Percentiles rank a stretch among this genome's conserved stretches.
Evolutionary conservation across 1,140 invertebrate genomes (phyloP).

Genomic region (Zaprionus ghesquierei): DNA sequence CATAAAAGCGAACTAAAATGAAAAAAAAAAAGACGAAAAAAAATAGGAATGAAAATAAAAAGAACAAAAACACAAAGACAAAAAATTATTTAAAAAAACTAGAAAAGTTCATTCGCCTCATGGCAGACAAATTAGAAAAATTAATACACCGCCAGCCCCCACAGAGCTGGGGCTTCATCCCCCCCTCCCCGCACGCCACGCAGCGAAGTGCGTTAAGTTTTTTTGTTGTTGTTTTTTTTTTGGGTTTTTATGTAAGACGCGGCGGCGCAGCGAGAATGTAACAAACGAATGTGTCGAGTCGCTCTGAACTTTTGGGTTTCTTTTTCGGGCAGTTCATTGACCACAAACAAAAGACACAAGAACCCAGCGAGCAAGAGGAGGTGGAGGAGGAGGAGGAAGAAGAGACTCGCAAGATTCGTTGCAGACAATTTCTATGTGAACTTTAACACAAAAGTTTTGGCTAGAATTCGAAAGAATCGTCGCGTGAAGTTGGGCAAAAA

Average conservation of each 20-base stretch:
- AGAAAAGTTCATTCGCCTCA: slow-evolving; percentile 75
- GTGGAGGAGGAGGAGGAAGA: background rate
- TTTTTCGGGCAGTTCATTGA: slow-evolving; percentile 75
- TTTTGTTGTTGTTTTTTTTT: slow-evolving; percentile 37
- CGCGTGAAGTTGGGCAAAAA: background rate
- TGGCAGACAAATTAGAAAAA: slow-evolving; percentile 78
- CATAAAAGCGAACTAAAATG: slow-evolving; percentile 67
- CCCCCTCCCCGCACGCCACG: slow-evolving; percentile 17
- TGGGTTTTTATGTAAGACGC: slow-evolving; percentile 63
- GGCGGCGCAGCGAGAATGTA: slow-evolving; percentile 63
- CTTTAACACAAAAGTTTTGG: slow-evolving; percentile 65
- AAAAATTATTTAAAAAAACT: slow-evolving; percentile 46
- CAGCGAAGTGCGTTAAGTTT: slow-evolving; percentile 63
- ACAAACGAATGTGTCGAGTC: slow-evolving; percentile 55
- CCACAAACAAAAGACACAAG: slow-evolving; percentile 62
- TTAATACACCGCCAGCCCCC: slow-evolving; percentile 68
- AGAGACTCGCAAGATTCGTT: background rate
- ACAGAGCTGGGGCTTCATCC: background rate
- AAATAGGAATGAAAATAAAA: slow-evolving; percentile 56
- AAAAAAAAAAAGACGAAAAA: slow-evolving; percentile 32
- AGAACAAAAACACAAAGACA: slow-evolving; percentile 11
- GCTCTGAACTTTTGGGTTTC: slow-evolving; percentile 72
- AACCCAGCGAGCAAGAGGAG: too few species aligned
- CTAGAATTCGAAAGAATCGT: slow-evolving; percentile 38
- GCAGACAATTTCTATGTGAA: slow-evolving; percentile 57